Evolutionary conservation across 1,140 invertebrate genomes (phyloP).

Genomic region (Elysia chlorotica): DNA sequence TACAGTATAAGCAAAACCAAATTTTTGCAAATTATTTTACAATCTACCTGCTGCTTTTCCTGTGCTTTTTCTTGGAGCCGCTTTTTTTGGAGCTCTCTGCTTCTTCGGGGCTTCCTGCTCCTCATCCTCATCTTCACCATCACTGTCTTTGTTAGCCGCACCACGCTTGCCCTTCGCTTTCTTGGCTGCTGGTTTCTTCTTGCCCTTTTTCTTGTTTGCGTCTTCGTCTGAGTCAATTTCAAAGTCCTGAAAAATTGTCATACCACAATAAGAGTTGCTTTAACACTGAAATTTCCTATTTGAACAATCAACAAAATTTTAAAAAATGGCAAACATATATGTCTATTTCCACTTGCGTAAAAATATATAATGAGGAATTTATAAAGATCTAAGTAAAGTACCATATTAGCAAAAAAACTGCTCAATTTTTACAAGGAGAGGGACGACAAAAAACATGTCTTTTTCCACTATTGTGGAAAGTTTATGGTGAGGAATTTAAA

Average conservation of each 20-base stretch:
- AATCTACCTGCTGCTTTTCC: conserved; percentile 4
- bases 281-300: neutral
- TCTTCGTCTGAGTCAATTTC: neutral
- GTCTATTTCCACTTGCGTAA: too few species aligned
- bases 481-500: too few species aligned
- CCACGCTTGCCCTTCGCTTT: too few species aligned
- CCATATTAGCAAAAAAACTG: too few species aligned
- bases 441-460: too few species aligned
- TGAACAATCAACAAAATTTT: neutral
- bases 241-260: conserved; percentile 18
- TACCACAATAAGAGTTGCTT: too few species aligned
- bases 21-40: too few species aligned
- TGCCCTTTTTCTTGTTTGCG: neutral
- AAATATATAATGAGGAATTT: too few species aligned
- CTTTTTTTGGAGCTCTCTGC: neutral
- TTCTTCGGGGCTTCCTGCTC: conserved; percentile 3
- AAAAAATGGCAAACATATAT: neutral
- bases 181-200: neutral
- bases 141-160: neutral
- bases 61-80: conserved; percentile 6
- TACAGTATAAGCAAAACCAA: too few species aligned
- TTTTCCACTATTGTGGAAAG: too few species aligned
- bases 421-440: too few species aligned
- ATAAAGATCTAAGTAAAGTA: too few species aligned
- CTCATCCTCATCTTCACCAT: conserved; percentile 3